phyloP scores from a whole-genome alignment of 2,797 vertebrate species.

The Taeniopygia guttata region DNA sequence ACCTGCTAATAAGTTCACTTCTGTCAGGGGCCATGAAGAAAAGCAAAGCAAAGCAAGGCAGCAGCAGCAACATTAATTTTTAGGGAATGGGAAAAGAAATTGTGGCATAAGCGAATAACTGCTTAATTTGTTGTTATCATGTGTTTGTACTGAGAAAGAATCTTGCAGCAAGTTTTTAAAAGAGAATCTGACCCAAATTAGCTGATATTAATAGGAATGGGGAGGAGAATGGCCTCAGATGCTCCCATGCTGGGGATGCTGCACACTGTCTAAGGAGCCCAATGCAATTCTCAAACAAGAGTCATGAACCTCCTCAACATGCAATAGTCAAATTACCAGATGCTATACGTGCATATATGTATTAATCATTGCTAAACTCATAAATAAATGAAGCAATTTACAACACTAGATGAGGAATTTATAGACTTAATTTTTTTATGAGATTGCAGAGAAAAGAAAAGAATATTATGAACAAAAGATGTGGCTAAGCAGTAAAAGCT shows the following conservation, averaged over 20 bases:
- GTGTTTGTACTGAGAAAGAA: neutral
- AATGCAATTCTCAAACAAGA: neutral
- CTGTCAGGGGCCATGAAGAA: neutral
- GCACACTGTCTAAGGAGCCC: neutral
- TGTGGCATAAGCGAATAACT: accelerated
- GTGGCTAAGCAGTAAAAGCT: neutral
- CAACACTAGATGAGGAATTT: neutral
- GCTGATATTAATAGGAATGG: neutral
- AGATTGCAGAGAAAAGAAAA: neutral
- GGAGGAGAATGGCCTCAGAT: neutral
- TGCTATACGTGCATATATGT: neutral
- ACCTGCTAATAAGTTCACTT: neutral
- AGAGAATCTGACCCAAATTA: neutral
- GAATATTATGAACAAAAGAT: neutral
- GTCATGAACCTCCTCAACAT: neutral
- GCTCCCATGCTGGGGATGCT: neutral
- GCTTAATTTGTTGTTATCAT: neutral
- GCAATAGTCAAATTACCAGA: neutral
- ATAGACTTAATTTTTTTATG: neutral
- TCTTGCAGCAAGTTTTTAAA: neutral
- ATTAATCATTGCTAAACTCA: neutral
- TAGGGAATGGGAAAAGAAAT: neutral
- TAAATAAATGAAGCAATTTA: neutral
- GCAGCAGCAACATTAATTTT: neutral
- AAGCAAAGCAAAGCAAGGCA: neutral